Evolutionary conservation across 2,888 invertebrate species (phyloP), one percentile per base, ranked within the genome.

Genomic region (Bembecia ichneumoniformis): DNA sequence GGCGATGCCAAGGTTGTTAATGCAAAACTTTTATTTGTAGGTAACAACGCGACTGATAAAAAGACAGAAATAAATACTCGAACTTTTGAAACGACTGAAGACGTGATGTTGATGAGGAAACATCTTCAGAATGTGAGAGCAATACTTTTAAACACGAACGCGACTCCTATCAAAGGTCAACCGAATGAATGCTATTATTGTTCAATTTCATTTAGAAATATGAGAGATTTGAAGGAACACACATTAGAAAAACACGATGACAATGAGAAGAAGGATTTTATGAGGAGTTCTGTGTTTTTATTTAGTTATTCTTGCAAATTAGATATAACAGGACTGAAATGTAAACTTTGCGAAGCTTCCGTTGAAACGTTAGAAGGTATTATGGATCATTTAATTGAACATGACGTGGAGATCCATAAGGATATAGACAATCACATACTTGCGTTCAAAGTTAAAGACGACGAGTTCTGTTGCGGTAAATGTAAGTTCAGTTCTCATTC

Each of bases 91-190:
- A 4, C 17, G 17, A 17, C 4, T 17, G 17, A 17, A 17, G 4
- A 17, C 17, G 4, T 3, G 17, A 17, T 17, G 17, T 3, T 20
- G 2, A 1, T 20, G 20, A 20, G 2, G 7, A 74, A 74, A 52
- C 77, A 76, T 47, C 56, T 63, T 15, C 55, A 55, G 44, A 80
- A 80, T 49, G 56, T 74, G 20, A 58, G 58, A 51, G 64, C 61
- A 35, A 66, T 81, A 15, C 50, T 80, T 2, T 50, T 55, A n/a
- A 60, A 64, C 55, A 68, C 78, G 0, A 80, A 77, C 48, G 78
- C 78, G 0, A 79, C 79, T 2, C 78, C 80, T 0, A 71, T 81
- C 15, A 58, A 68, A 20, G 60, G 60, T 40, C 64, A 60, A 66
- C 1, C 74, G 28, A 28, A 28, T 2, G 4, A 5, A 2, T 28